Evolutionary conservation across 2,888 invertebrate species (phyloP).

Genomic region (Gisinianus flammeolus): DNA sequence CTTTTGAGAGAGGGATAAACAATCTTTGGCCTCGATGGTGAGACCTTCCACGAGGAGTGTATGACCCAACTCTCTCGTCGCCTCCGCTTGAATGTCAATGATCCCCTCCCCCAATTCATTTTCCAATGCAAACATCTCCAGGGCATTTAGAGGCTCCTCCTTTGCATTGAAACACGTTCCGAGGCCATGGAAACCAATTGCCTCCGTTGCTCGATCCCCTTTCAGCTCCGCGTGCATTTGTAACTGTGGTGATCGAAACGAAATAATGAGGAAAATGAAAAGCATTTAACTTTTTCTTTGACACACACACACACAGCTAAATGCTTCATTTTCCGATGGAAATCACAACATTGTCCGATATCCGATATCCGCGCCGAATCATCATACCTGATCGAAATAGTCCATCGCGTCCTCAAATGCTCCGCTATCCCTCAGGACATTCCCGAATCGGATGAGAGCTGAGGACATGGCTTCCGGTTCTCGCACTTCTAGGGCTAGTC

Average conservation of each 20-base stretch:
- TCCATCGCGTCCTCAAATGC: conserved; percentile 51
- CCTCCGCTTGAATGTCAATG: conserved; percentile 50
- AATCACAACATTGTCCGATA: too few relatives aligned
- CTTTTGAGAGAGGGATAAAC: conserved; percentile 40
- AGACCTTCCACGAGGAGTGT: conserved; percentile 52
- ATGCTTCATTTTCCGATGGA: too few relatives aligned
- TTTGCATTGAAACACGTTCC: conserved; percentile 48
- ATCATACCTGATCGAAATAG: conserved; percentile 49
- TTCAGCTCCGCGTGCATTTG: conserved; percentile 45
- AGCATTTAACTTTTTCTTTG: too few relatives aligned
- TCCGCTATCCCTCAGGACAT: conserved; percentile 46
- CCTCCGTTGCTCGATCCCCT: conserved; percentile 46
- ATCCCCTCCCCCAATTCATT: conserved; percentile 32
- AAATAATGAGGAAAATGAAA: not conserved
- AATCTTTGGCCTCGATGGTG: conserved; percentile 52
- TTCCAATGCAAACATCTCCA: conserved; percentile 52
- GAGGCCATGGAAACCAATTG: conserved; percentile 50
- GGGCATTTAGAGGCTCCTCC: conserved; percentile 44
- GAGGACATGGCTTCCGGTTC: conserved; percentile 48
- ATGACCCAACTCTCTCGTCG: conserved; percentile 50
- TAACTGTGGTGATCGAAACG: conserved; percentile 14
- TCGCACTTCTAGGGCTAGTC: conserved; percentile 41
- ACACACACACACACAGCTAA: too few relatives aligned
- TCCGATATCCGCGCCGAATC: too few relatives aligned
- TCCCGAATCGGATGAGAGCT: conserved; percentile 50